A percentile compares a stretch with the other conserved stretches of the same genome.
Conservation (phyloP, 2,888 invertebrate genomes). For the Neoitamus cyanurus region DNA sequence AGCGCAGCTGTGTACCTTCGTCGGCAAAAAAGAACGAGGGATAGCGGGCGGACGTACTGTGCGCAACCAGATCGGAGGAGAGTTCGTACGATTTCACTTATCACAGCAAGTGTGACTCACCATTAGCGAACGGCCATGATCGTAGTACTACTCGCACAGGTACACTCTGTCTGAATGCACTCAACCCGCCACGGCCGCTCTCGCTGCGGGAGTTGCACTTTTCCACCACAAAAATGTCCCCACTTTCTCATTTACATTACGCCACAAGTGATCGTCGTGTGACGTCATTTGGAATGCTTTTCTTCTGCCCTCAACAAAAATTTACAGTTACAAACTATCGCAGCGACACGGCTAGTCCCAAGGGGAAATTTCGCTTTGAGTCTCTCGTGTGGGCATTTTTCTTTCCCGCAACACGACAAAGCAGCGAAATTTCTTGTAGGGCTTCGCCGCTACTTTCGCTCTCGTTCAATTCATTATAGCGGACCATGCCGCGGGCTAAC, state of each 20-base stretch:
- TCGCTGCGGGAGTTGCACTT: background rate
- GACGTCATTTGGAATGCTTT: conserved; percentile 19
- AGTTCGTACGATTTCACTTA: conserved; percentile 27
- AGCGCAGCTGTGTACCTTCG: background rate
- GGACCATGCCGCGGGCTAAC: background rate
- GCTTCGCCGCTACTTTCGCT: background rate
- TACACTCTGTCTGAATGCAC: background rate
- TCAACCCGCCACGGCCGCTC: background rate
- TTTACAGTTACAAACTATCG: conserved; percentile 2
- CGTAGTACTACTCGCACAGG: background rate
- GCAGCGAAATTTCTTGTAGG: background rate
- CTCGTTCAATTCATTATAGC: background rate
- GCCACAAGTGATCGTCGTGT: background rate
- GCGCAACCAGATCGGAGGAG: background rate
- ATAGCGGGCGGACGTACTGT: conserved; percentile 34
- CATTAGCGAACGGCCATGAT: background rate
- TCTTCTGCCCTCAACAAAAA: conserved; percentile 1
- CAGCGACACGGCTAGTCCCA: background rate
- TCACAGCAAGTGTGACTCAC: conserved; percentile 34
- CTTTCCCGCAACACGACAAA: background rate
- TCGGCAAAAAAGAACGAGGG: background rate
- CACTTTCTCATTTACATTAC: background rate
- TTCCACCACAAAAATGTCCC: background rate
- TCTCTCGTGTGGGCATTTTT: background rate
- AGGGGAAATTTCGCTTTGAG: background rate